phyloP scores from a whole-genome alignment of 2,797 vertebrate genomes.

The Sebastes jordani region DNA sequence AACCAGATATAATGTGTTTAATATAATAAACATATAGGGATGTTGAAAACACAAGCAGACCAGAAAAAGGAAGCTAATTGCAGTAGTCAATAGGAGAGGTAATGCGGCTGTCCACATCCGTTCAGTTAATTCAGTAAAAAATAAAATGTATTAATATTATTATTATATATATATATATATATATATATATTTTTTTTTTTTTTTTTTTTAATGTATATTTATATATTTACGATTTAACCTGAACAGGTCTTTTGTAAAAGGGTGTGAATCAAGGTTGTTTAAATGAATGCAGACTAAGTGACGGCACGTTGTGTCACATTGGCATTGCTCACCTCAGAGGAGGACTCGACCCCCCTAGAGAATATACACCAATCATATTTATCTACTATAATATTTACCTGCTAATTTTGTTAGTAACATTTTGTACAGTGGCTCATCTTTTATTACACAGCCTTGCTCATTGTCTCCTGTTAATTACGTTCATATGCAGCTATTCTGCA shows the following conservation, averaged over 20 bases:
- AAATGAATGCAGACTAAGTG: not conserved
- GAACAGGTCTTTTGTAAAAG: not conserved
- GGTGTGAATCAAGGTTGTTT: not conserved
- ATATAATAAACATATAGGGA: not conserved
- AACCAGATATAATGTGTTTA: not conserved
- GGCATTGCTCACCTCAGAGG: not conserved
- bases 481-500: not conserved
- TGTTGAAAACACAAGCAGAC: not conserved
- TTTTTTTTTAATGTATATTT: no score
- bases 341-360: not conserved
- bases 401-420: not conserved
- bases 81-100: not conserved
- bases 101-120: not conserved
- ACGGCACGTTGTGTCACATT: not conserved
- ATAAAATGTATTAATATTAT: no score
- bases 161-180: no score
- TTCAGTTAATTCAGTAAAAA: not conserved
- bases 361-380: not conserved
- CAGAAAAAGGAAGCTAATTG: not conserved
- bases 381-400: not conserved
- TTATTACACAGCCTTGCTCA: not conserved
- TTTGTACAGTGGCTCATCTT: not conserved
- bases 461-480: not conserved
- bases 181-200: no score
- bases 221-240: not conserved